Evolutionary conservation across 2,113 vertebrate species (phyloP).

Genomic region (Haemorhous mexicanus): DNA sequence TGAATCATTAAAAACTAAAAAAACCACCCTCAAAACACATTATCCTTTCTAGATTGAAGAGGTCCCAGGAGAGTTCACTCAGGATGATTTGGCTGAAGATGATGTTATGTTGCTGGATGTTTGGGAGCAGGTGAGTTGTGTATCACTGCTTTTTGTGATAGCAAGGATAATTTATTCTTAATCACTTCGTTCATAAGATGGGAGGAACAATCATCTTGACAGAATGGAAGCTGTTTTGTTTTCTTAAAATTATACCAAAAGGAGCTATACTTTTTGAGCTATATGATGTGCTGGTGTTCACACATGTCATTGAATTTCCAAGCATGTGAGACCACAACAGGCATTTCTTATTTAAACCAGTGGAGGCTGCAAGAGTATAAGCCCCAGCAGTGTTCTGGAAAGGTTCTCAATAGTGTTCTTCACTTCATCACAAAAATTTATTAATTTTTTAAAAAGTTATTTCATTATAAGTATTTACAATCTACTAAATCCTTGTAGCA

Average conservation of each 20-base stretch:
- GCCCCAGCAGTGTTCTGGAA: not conserved
- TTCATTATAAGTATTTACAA: not conserved
- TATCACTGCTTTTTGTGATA: not conserved
- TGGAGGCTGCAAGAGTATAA: not conserved
- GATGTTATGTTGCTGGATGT: constrained; percentile 92
- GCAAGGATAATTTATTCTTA: not conserved
- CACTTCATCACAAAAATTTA: not conserved
- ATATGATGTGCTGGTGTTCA: not conserved
- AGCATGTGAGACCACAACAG: not conserved
- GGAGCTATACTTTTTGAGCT: not conserved
- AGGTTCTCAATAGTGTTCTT: not conserved
- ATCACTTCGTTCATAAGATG: not conserved
- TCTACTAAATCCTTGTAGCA: not conserved
- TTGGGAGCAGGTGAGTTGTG: constrained; percentile 88
- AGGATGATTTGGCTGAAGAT: constrained; percentile 91
- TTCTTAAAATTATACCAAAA: not conserved
- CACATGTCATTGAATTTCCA: not conserved
- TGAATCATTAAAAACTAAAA: not conserved
- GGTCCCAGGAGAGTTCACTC: constrained; percentile 90
- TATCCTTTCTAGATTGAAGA: constrained; percentile 85
- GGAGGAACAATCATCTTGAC: not conserved
- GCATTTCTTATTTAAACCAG: not conserved
- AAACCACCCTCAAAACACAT: fast-evolving
- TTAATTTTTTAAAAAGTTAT: not conserved
- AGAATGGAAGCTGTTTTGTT: not conserved